A percentile compares a stretch with the other conserved stretches of the same genome.
Evolutionary conservation across 2,888 invertebrate species (phyloP).

Genomic region (Timema cristinae): DNA sequence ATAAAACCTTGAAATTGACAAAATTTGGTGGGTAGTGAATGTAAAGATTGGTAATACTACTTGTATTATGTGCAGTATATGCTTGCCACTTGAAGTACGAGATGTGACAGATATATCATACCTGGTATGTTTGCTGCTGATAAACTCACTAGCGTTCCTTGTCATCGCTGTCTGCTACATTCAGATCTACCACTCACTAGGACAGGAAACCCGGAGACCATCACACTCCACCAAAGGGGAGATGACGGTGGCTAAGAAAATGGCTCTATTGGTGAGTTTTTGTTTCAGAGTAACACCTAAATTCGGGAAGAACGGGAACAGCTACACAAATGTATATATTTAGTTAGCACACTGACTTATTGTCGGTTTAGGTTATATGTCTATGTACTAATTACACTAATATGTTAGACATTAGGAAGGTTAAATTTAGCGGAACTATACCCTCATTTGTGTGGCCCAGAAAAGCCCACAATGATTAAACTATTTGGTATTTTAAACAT

Average conservation of each 20-base stretch:
- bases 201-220: constrained; percentile 58
- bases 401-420: no score
- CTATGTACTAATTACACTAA: no score
- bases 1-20: no score
- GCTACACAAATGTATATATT: no score
- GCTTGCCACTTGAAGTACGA: constrained; percentile 80
- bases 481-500: no score
- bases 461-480: no score
- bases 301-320: no score
- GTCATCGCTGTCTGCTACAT: constrained; percentile 81
- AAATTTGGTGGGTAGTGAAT: neutral
- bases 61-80: constrained; percentile 58
- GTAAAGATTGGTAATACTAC: neutral
- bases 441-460: no score
- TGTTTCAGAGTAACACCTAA: no score
- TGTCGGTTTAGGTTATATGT: no score
- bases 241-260: constrained; percentile 78
- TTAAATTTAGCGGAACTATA: no score
- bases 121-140: constrained; percentile 66
- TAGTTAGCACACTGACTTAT: no score
- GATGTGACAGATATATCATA: constrained; percentile 67
- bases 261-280: constrained; percentile 63
- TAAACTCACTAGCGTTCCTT: constrained; percentile 76
- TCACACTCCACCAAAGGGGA: constrained; percentile 49
- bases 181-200: constrained; percentile 78